A percentile compares a stretch with the other conserved stretches of the same genome.
phyloP scores from a whole-genome alignment of 2,113 vertebrate genomes.

The Procapra przewalskii region DNA sequence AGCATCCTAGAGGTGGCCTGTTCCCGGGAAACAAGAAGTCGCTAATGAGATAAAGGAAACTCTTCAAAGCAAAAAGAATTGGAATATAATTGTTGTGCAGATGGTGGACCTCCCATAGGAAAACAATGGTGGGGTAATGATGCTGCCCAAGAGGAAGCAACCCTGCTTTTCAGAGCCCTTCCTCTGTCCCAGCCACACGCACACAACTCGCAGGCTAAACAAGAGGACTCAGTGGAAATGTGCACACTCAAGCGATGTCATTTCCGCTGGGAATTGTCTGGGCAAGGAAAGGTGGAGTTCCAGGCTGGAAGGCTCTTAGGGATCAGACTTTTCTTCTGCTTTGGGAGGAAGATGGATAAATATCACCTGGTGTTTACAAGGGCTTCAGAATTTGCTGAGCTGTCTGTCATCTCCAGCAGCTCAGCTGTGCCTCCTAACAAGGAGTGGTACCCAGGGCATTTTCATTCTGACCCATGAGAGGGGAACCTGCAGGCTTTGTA shows the following conservation, averaged over 20 bases:
- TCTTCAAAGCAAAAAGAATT: neutral
- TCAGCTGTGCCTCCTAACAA: neutral
- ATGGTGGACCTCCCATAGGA: neutral
- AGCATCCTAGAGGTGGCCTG: neutral
- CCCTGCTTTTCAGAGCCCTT: rapidly evolving
- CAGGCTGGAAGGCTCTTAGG: neutral
- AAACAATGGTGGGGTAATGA: neutral
- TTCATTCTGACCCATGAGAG: neutral
- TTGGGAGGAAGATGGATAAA: neutral
- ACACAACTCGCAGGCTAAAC: rapidly evolving
- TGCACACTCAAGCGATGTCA: rapidly evolving
- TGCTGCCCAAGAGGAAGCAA: neutral
- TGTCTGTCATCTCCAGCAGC: neutral
- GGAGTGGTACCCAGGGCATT: rapidly evolving
- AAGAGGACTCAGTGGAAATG: rapidly evolving
- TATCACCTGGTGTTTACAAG: neutral
- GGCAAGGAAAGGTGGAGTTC: neutral
- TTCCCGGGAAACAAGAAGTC: neutral
- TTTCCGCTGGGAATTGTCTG: neutral
- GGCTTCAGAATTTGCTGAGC: rapidly evolving
- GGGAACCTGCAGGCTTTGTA: neutral
- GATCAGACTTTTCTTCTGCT: neutral
- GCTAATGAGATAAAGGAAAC: neutral
- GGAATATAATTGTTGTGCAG: neutral
- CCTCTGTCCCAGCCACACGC: rapidly evolving